Evolutionary conservation across 2,797 vertebrate species (phyloP), one percentile per base, ranked within the genome.

Genomic region (Helicolenus hilgendorfi): DNA sequence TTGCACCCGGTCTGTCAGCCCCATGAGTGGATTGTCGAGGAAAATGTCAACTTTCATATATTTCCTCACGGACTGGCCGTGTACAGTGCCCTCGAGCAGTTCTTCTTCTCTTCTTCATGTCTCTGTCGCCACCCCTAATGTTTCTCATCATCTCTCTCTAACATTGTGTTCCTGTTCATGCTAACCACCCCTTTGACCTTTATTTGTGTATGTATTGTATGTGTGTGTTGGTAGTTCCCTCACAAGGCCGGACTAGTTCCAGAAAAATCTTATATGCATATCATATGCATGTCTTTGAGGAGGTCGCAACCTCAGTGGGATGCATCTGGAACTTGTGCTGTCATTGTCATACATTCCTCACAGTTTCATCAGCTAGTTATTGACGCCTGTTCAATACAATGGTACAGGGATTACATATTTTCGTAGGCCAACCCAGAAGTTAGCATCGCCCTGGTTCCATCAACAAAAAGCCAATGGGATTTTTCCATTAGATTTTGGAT

Each of bases 31-130:
- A 64, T 81, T 75, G 81, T 41, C 41, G 67, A 69, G 22, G 27
- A 75, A 77, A 85, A 85, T 78, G 49, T 68, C 38, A 72, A 31
- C 76, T 58, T 85, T 75, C 10, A 85, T 80, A 58, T 22, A 67
- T 92, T 56, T 90, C 11, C 18, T 63, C 26, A 55, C 10, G 3
- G 33, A 20, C 36, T 60, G n/a, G 4, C 45, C 22, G 9, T 77
- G 60, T 49, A 84, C 11, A 7, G 31, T 58, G 7, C 29, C 29
- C 26, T 84, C 75, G 6, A 68, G 27, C 55, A 67, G 24, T 58
- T 81, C n/a, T 58, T 45, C 53, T 20, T 45, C 29, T 36, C 14
- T 59, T 69, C 33, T 59, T 65, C 33, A 7, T 31, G 0, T 31
- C 22, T 70, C 11, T 26, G 20, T 69, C 0, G 0, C 31, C 13